Base-by-base conservation (phyloP, 2,797 vertebrate species). In the Astyanax mexicanus region DNA sequence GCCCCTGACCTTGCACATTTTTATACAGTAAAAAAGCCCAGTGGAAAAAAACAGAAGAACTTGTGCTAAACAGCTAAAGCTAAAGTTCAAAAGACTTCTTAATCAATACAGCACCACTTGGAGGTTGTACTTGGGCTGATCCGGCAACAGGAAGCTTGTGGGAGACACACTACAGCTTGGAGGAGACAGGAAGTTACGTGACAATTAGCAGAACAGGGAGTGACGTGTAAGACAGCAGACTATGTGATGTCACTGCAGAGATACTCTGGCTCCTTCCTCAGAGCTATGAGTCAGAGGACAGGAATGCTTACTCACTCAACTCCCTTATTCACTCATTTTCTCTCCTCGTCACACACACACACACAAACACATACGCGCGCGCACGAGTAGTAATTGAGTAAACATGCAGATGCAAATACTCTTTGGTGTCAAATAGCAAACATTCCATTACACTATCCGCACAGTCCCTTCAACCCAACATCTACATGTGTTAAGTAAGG, bases 131-230 rank as follows among this genome's bases (percentile, higher is more conserved):
- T n/a, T n/a, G n/a, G n/a, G 67, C 12, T n/a, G 7, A 32, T 11
- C 27, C 21, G 4, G 21, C 8, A 37, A 44, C 40, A 47, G 21
- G 17, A 77, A 37, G n/a, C 3, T 27, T 32, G 29, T 32, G 32
- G 29, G 29, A 32, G 29, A 32, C 29, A 49, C 6, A n/a, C 32
- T 17, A 71, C 10, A 27, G 29, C 21, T 47, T 49, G 60, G 17
- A 66, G 57, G 49, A 19, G 32, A 52, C 80, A 83, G 85, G 86
- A 90, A 90, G 83, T 84, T 82, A 87, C 12, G 52, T 80, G 80
- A 81, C 37, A 13, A 78, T 83, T 83, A 82, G 58, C 27, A 54
- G 45, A 65, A 76, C 65, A 84, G 74, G 74, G 66, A 47, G 60
- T 49, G 35, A 69, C 35, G 12, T 9, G n/a, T 62, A 21, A 55